Evolutionary conservation across 2,797 vertebrate genomes (phyloP).

Genomic region (Galagoides demidoff): DNA sequence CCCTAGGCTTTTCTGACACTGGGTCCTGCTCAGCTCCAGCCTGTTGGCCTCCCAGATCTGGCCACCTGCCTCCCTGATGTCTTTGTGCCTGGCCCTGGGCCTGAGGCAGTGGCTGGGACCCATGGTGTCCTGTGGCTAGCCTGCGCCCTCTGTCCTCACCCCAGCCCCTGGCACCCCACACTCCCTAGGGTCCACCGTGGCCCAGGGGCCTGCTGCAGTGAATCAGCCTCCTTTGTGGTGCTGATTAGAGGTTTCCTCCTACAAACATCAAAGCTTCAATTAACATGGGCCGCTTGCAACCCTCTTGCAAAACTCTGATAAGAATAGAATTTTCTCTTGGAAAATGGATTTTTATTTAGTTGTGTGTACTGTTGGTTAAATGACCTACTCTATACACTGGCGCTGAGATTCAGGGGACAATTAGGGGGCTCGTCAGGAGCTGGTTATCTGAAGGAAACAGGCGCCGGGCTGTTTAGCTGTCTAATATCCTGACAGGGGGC

Average conservation of each 20-base stretch:
- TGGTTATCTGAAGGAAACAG: constrained; percentile 90
- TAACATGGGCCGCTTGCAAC: constrained; percentile 84
- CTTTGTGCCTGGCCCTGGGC: background rate
- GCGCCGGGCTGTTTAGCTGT: constrained; percentile 85
- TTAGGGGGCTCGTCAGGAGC: constrained; percentile 86
- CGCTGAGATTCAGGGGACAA: constrained; percentile 86
- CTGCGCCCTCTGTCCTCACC: background rate
- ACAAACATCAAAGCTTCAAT: constrained; percentile 88
- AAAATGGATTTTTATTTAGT: constrained; percentile 89
- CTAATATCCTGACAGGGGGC: constrained; percentile 84
- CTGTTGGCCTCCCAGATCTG: background rate
- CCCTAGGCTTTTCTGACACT: background rate
- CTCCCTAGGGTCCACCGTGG: background rate
- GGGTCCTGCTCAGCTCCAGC: background rate
- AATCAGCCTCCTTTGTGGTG: constrained; percentile 67
- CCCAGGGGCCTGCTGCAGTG: background rate
- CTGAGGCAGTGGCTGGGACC: background rate
- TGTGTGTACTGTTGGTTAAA: constrained; percentile 85
- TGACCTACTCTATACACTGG: constrained; percentile 84
- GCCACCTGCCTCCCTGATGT: background rate
- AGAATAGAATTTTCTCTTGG: constrained; percentile 88
- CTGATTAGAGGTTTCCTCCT: constrained; percentile 86
- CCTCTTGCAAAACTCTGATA: constrained; percentile 90
- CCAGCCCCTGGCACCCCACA: accelerated
- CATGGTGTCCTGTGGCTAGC: background rate